These are phyloP conservation scores for Troides helena DNA, from an alignment of 2,888 invertebrate species.

Conservation along the genomic window DNA sequence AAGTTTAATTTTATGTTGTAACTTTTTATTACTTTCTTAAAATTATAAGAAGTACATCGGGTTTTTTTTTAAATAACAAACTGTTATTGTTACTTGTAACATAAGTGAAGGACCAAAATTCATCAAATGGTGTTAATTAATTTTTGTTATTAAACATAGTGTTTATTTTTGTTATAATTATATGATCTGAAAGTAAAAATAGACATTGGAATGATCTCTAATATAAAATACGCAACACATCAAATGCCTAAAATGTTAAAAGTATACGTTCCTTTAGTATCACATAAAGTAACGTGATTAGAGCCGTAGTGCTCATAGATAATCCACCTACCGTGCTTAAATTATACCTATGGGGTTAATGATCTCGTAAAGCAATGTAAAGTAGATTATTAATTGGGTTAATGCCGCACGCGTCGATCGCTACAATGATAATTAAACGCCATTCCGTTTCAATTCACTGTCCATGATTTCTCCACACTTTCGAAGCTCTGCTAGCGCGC, in stretches of 20 bases:
- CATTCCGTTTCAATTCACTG: slow-evolving; percentile 43
- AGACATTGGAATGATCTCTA: too few relatives aligned
- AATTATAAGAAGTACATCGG: neutral
- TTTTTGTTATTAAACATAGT: too few relatives aligned
- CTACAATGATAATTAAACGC: slow-evolving; percentile 46
- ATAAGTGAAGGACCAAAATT: too few relatives aligned
- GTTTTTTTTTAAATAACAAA: too few relatives aligned
- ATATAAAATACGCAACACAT: too few relatives aligned
- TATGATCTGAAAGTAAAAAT: too few relatives aligned
- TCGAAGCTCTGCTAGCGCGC: neutral
- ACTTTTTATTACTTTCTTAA: neutral
- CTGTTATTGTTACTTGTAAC: too few relatives aligned
- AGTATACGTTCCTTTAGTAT: neutral
- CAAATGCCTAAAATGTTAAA: too few relatives aligned
- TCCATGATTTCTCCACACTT: slow-evolving; percentile 33
- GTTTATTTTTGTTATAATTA: too few relatives aligned
- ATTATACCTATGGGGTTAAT: slow-evolving; percentile 33
- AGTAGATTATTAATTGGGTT: slow-evolving; percentile 58
- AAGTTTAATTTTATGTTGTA: neutral
- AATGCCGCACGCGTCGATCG: slow-evolving; percentile 45
- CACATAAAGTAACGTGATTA: slow-evolving; percentile 31
- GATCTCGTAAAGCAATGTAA: slow-evolving; percentile 52
- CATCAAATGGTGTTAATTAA: too few relatives aligned
- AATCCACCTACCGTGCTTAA: slow-evolving; percentile 22
- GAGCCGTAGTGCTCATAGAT: slow-evolving; percentile 29